Evolutionary conservation across 1,140 invertebrate genomes (phyloP), one percentile per base, ranked within the genome.

Genomic region (Drosophila parabipectinata): DNA sequence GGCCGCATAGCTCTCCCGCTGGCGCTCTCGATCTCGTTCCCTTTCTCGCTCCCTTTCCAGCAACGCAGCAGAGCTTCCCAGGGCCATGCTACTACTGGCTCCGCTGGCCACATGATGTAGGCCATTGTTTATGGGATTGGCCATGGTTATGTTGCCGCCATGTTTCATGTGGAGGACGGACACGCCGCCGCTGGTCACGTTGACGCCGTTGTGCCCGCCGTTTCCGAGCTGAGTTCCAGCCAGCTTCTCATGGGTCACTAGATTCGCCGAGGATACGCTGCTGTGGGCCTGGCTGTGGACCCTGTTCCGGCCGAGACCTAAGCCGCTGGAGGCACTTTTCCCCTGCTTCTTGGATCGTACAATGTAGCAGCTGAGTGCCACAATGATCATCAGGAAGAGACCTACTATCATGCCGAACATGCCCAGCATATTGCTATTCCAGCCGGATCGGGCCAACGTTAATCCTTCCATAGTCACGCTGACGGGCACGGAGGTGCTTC

Each of bases 21-120:
- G 83, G 0, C 83, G 69, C 24, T 92, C 90, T 5, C 90, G 72
- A n/a, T 83, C 90, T 14, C 88, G 72, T 37, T 92, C 90, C 4
- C 88, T 72, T 45, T 92, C 91, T 2, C 85, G 72, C 26, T 90
- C 85, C 4, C 84, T 73, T 50, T 91, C 81, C 56, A 79, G 47
- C 50, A 90, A 44, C 2, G 74, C 67, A 32, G 77, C 75, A 12
- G 88, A 74, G 32, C 76, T 85, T 34, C 93, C 93, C 0, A 93
- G 92, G 3, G 92, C 93, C 57, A 94, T 92, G 76, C 93, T 93
- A 79, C 93, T 92, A 68, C 93, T 90, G 12, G 93, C 93, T 24
- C 92, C 92, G 14, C 72, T 80, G 41, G 59, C 79, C 44, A 87
- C 79, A 64, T 87, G 76, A 53, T 79, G 72, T 10, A 90, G 57